Percentiles rank a stretch among this genome's conserved stretches.
Conservation (phyloP, 2,113 vertebrate species). For the Caretta caretta region DNA sequence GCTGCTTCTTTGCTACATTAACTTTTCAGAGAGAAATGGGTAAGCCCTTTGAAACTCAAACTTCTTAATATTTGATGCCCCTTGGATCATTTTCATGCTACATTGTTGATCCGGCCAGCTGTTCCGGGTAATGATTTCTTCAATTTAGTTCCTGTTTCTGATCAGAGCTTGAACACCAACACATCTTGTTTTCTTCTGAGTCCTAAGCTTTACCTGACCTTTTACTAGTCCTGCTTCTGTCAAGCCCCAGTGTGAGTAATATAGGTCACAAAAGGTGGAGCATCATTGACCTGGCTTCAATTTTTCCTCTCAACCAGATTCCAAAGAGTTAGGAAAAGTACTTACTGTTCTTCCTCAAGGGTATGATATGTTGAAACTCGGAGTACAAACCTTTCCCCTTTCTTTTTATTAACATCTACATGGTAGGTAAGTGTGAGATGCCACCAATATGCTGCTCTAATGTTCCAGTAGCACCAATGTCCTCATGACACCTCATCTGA, state of each 20-base stretch:
- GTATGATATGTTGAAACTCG: no score
- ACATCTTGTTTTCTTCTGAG: conserved; percentile 50
- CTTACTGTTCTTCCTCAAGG: neutral
- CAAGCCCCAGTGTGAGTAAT: conserved; percentile 24
- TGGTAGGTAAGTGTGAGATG: neutral
- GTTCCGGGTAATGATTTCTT: conserved; percentile 44
- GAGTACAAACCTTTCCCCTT: no score
- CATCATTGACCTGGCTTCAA: neutral
- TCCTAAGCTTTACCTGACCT: neutral
- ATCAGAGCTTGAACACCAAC: conserved; percentile 28
- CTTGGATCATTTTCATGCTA: conserved; percentile 58
- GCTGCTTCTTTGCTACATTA: conserved; percentile 52
- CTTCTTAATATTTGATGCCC: conserved; percentile 47
- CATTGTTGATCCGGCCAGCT: neutral
- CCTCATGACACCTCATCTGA: neutral
- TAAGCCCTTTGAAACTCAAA: conserved; percentile 63
- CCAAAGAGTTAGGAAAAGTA: neutral
- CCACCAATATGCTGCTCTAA: neutral
- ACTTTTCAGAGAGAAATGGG: conserved; percentile 21
- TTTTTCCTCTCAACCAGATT: neutral
- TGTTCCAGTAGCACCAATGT: neutral
- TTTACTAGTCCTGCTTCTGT: conserved; percentile 12
- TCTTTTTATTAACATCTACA: neutral
- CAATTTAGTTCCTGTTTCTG: conserved; percentile 29
- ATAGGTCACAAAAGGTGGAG: conserved; percentile 23